Evolutionary conservation across 2,113 vertebrate species (phyloP), one percentile per base, ranked within the genome.

Genomic region (Pygoscelis antarcticus): DNA sequence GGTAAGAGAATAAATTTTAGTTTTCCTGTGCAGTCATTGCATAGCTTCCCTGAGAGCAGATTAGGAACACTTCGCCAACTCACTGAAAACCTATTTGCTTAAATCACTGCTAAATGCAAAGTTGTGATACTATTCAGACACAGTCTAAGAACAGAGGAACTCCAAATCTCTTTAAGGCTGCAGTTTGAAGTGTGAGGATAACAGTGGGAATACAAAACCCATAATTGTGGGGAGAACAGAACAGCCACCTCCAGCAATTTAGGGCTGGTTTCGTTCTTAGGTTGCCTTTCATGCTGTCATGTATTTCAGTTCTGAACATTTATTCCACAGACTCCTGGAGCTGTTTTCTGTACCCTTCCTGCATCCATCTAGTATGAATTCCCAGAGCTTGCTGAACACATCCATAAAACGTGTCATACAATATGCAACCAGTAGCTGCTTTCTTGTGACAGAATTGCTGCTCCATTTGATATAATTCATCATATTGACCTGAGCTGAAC

Each of bases 101-200:
- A 87, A 83, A 95, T 91, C 49, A 60, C 44, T 90, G 51, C 44
- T 79, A 92, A 92, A 93, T 83, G 65, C n/a, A 68, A 88, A 19
- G 3, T 26, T 79, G n/a, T 92, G 66, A 90, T 83, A 82, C 61
- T 40, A 66, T 70, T 75, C 81, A 91, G 60, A 68, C 22, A n/a
- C 34, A 91, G 34, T 15, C 55, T 82, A 85, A 77, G 51, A 89
- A 58, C 2, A 84, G 46, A 93, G n/a, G 16, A 89, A 42, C 32
- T 93, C n/a, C 21, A 87, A 82, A 62, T 91, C 51, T 95, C 84
- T 93, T 71, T 29, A 84, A 91, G 61, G 62, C 15, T 84, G 36
- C 6, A 46, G 23, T 91, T 51, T 87, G 64, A 93, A 89, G 38
- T 70, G 47, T 66, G 60, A 75, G 46, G 38, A 34, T 70, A 89